Base-by-base conservation (phyloP, 2,888 invertebrate genomes). In the Tinea pellionella region DNA sequence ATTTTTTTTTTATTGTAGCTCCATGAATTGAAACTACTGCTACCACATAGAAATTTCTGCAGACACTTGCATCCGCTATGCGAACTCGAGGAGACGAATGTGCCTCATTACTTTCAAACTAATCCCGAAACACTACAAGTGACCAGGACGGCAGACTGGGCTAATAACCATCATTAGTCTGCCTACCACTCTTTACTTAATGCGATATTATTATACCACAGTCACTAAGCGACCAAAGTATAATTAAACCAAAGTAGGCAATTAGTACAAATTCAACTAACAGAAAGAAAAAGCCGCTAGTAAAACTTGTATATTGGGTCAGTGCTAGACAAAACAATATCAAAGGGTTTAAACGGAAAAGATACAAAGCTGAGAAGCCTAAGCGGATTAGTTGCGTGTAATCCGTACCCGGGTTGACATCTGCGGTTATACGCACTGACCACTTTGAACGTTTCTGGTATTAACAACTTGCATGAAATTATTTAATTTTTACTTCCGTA, bases 281-380 rank as follows among this genome's bases (percentile, higher is more conserved):
- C 9, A 37, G 37, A 37, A 37, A 37, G 37, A 37, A 37, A 37
- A 37, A 37, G 2, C 11, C n/a, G n/a, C 2, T 37, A 37, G 37
- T 9, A 37, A n/a, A 37, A 37, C 11, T 37, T 37, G n/a, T 37
- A n/a, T n/a, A n/a, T n/a, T n/a, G n/a, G n/a, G 37, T 37, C 37
- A 24, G 3, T 9, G n/a, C 9, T 37, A 37, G 37, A 37, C 37
- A 37, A 12, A 53, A 18, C 24, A 53, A 24, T 53, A 53, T 53
- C 53, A 53, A 53, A 53, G 53, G 53, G 53, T 53, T 53, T 18
- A 53, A 53, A 24, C 53, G 24, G 24, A 53, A 53, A 53, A 57
- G 32, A 57, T 24, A 16, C 57, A 32, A 11, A n/a, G 19, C 32
- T 32, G 19, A 57, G 32, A 16, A 32, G 19, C 32, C 57, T 57